Percentiles rank a stretch among this genome's conserved stretches.
These are phyloP conservation scores for Lysandra coridon DNA, from an alignment of 2,888 invertebrate species.

Conservation along the genomic window DNA sequence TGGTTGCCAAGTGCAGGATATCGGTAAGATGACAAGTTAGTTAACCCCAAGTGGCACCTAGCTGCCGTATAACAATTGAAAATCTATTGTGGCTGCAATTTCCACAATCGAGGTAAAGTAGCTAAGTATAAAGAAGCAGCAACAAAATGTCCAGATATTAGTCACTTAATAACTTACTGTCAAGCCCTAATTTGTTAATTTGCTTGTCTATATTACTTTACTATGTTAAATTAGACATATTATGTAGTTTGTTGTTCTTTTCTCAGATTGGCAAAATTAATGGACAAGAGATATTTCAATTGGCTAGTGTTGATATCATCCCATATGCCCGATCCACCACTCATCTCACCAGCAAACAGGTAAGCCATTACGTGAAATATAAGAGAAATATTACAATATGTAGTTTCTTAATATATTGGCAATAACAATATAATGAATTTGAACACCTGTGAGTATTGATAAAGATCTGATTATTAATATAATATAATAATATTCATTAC, in stretches of 20 bases:
- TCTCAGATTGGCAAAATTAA: conserved; percentile 88
- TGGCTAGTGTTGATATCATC: conserved; percentile 90
- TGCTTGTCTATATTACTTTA: no score
- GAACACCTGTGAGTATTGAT: background rate
- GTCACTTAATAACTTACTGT: no score
- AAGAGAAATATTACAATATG: background rate
- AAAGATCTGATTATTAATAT: background rate
- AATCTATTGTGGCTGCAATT: no score
- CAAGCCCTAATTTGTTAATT: no score
- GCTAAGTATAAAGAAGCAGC: background rate
- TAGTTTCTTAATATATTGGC: background rate
- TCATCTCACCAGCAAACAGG: conserved; percentile 91
- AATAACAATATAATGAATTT: background rate
- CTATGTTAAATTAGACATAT: background rate
- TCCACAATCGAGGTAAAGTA: background rate
- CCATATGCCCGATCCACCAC: conserved; percentile 92
- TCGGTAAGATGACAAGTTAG: conserved; percentile 53
- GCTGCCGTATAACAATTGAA: no score
- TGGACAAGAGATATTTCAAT: conserved; percentile 88
- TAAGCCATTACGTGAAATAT: conserved; percentile 44
- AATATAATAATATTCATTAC: background rate
- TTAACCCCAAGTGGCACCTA: background rate
- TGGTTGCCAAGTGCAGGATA: conserved; percentile 92
- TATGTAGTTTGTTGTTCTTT: conserved; percentile 21
- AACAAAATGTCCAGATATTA: no score